Evolutionary conservation across 2,888 invertebrate genomes (phyloP), one percentile per base, ranked within the genome.

Genomic region (Phasia obesa): DNA sequence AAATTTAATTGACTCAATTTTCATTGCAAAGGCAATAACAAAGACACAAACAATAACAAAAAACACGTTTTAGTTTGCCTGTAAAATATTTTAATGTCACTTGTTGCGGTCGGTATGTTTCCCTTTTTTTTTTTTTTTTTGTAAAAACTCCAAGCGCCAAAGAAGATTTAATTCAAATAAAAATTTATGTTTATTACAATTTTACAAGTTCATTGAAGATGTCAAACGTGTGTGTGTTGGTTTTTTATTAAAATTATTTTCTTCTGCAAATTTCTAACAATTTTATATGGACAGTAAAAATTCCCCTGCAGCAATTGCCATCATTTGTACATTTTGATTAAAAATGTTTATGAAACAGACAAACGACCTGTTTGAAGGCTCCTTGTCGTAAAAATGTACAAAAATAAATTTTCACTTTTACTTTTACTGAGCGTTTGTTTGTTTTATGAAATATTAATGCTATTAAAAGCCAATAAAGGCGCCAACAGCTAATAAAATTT

Each of bases 381-480:
- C 59, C 73, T 79, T 79, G 73, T 67, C 65, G 67, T 35, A 59
- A 71, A 78, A 64, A 49, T 44, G 25, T 11, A 60, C 25, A 60
- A 60, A 71, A 6, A 19, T 44, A 15, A 38, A 73, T 67, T 74
- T 79, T 79, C 60, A 79, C 79, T 79, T 79, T 79, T 79, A 74
- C 79, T 79, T 74, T 79, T 79, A 53, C 65, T 53, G 53, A 65
- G n/a, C 23, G 19, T 67, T 78, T n/a, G n/a, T n/a, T n/a, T n/a
- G n/a, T n/a, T 64, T 62, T 35, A n/a, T 31, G 15, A 49, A 13
- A 49, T 6, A 15, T 47, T 9, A 35, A 35, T 31, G 15, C 35
- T 35, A 35, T 35, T 35, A 35, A 11, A 27, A n/a, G n/a, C 6
- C 6, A 35, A 31, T 4, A 35, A 11, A 35, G 35, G 11, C n/a